Evolutionary conservation across 1,140 invertebrate species (phyloP), one percentile per base, ranked within the genome.

Genomic region (Drosophila carrolli): DNA sequence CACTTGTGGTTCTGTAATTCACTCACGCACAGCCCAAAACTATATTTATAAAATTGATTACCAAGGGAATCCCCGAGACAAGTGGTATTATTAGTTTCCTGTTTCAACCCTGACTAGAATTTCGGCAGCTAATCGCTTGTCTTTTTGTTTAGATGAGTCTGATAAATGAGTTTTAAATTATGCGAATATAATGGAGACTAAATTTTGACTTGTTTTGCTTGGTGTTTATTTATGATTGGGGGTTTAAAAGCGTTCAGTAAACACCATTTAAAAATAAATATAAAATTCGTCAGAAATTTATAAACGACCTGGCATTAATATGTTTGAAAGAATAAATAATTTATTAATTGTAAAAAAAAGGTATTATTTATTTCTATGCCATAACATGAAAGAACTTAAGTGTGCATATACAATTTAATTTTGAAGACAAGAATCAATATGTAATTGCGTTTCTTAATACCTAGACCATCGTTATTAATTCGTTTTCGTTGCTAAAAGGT

Each of bases 31-130:
- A 19, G 13, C 7, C 7, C 3, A 7, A 40, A 56, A 70, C 19
- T 50, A 47, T 50, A 55, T 27, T 43, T 40, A 11, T 6, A 1
- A 27, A 57, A 41, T 66, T 62, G 40, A 54, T 66, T 23, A 44
- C 13, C 37, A 14, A 19, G 65, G 67, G 51, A 71, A 71, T 50
- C 68, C 65, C 65, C 65, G n/a, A 57, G 35, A 23, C 13, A 53
- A 59, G 47, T 47, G 65, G 27, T 32, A 16, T 55, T 75, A 67
- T 78, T 55, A 63, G 55, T 53, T 88, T 85, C 68, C 82, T 80
- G 48, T 40, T 53, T 46, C 32, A 60, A 44, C 72, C 72, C 47
- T 81, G 78, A 59, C 57, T 65, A 41, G 29, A 40, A 40, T 70
- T 57, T 48, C 27, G 35, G 35, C 53, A 13, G 29, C 65, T 38